Percentiles rank a stretch among this genome's conserved stretches.
Evolutionary conservation across 1,140 invertebrate species (phyloP).

Genomic region (Drosophila orosa): DNA sequence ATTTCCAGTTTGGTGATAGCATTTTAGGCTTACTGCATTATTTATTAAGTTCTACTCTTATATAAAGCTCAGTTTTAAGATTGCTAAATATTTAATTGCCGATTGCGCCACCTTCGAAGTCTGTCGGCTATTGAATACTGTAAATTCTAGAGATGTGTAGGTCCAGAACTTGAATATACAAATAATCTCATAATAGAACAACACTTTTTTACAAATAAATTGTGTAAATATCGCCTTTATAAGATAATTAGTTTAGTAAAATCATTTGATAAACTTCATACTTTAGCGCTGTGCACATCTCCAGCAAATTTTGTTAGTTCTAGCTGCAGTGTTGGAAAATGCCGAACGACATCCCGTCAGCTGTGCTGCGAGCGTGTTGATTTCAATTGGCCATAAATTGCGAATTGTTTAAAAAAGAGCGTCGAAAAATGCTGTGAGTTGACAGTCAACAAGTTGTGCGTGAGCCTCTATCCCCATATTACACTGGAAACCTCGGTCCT

Average conservation of each 20-base stretch:
- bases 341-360: background rate
- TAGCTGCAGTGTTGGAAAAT: constrained; percentile 18
- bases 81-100: background rate
- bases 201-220: fast-evolving
- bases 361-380: constrained; percentile 34
- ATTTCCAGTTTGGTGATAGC: fast-evolving
- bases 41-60: too few relatives aligned
- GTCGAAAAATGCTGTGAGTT: constrained; percentile 9
- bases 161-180: background rate
- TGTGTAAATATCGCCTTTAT: too few relatives aligned
- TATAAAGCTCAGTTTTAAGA: background rate
- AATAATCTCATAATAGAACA: too few relatives aligned
- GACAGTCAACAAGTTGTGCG: constrained; percentile 4
- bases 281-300: constrained; percentile 8
- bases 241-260: background rate
- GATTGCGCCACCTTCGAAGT: constrained; percentile 14
- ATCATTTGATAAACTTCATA: background rate
- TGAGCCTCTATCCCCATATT: background rate
- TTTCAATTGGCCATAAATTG: constrained; percentile 22
- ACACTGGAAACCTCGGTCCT: background rate
- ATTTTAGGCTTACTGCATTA: background rate
- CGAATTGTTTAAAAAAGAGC: constrained; percentile 27
- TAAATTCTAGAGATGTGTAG: constrained; percentile 7
- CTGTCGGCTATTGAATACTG: background rate
- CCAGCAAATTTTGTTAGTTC: background rate